phyloP scores from a whole-genome alignment of 2,888 invertebrate genomes.

The Tenthredo livida region DNA sequence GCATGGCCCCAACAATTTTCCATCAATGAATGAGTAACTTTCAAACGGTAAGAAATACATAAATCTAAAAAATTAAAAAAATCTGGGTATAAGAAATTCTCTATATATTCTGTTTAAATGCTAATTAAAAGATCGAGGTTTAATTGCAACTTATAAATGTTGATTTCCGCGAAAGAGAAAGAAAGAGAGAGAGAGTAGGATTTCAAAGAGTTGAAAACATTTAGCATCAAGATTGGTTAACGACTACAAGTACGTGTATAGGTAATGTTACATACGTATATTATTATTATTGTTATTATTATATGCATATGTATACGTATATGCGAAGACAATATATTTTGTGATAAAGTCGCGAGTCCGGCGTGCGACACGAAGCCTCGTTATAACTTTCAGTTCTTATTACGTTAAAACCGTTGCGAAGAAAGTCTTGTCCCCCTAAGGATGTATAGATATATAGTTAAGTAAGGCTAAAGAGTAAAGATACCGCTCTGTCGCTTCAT shows the following conservation, averaged over 20 bases:
- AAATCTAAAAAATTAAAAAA: no score
- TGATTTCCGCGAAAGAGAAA: slow-evolving; percentile 17
- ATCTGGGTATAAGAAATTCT: no score
- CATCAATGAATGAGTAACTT: no score
- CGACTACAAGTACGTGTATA: background rate
- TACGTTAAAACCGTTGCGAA: slow-evolving; percentile 34
- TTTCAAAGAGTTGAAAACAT: background rate
- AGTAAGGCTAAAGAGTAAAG: background rate
- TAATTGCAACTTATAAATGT: background rate
- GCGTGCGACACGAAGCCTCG: slow-evolving; percentile 22
- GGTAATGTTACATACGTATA: background rate
- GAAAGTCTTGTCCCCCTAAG: slow-evolving; percentile 30
- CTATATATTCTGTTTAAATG: background rate
- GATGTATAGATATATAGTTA: background rate
- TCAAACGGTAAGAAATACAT: no score
- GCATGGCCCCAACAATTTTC: no score
- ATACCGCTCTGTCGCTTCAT: background rate
- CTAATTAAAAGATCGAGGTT: background rate
- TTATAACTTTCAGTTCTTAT: slow-evolving; percentile 44
- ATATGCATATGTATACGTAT: no score
- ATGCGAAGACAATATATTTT: slow-evolving; percentile 14
- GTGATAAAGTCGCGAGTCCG: slow-evolving; percentile 14
- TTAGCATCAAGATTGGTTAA: slow-evolving; percentile 20
- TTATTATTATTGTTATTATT: no score
- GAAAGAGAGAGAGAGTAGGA: background rate